These are phyloP conservation scores for Montipora foliosa DNA, from an alignment of 64 coral and sea anemone species.

Conservation along the genomic window DNA sequence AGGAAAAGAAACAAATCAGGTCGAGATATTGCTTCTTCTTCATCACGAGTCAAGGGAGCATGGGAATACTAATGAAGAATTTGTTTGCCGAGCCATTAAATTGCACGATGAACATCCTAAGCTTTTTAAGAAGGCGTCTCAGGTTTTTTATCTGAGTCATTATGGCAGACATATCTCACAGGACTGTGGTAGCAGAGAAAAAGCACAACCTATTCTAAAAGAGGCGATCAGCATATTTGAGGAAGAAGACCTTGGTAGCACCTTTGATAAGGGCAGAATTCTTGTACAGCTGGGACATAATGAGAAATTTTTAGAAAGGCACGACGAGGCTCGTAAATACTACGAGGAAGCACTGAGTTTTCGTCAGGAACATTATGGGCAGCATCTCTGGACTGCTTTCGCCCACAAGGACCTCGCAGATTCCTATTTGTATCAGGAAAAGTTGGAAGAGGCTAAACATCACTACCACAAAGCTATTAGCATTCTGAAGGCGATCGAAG, in stretches of 20 bases:
- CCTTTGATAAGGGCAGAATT: slow-evolving; percentile 45
- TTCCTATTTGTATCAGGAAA: neutral
- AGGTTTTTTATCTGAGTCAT: slow-evolving; percentile 42
- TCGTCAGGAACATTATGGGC: neutral
- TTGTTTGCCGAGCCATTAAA: neutral
- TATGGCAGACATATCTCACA: slow-evolving; percentile 49
- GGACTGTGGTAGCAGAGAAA: slow-evolving; percentile 2
- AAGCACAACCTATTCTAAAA: neutral
- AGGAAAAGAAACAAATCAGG: neutral
- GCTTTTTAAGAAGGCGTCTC: no score
- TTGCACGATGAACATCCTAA: no score
- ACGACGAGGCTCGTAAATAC: slow-evolving; percentile 11
- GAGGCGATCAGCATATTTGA: slow-evolving; percentile 14
- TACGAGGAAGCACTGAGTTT: slow-evolving; percentile 28
- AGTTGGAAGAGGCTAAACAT: neutral
- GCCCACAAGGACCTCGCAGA: slow-evolving; percentile 51
- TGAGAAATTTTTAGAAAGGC: slow-evolving; percentile 4
- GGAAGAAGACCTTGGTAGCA: neutral
- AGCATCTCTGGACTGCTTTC: neutral
- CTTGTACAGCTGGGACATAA: slow-evolving; percentile 23
- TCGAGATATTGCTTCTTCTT: slow-evolving; percentile 67
- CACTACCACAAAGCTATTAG: slow-evolving; percentile 1
- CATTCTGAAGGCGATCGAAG: no score
- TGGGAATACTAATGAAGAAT: neutral
- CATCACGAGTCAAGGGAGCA: slow-evolving; percentile 56